Evolutionary conservation across 2,113 vertebrate genomes (phyloP), one percentile per base, ranked within the genome.

Genomic region (Monarcha castaneiventris): DNA sequence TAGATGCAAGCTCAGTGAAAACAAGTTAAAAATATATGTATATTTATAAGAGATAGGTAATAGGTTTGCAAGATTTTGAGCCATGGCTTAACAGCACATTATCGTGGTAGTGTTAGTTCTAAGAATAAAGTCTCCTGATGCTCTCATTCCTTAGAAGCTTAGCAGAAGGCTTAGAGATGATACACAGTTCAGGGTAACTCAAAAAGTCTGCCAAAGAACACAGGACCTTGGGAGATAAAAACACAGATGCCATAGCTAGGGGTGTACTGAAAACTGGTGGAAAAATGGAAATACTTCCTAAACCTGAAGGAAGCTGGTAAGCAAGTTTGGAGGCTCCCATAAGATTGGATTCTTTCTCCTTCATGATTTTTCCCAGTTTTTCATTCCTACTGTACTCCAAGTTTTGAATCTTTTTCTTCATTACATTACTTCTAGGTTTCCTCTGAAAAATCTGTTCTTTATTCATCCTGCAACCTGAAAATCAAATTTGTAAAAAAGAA

Each of bases 71-170:
- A 87, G 76, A 84, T 87, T 89, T 89, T 94, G 69, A 96, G 62
- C 74, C 5, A 2, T 41, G 66, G 84, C 77, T 92, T 87, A 94
- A 91, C 58, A 93, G 77, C 69, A 95, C 64, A 33, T 84, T 91
- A 90, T 61, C 51, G 73, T 0, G 0, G 69, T 26, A 79, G 56
- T 75, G 77, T 58, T 89, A 94, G 44, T 78, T 81, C 68, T 95
- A 95, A 96, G 95, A 95, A 96, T 92, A 92, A 96, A 92, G 80
- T 27, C 56, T 94, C 87, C 91, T 68, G 86, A 93, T 89, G 89
- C 44, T 94, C 86, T 72, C 27, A 29, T 78, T 86, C 87, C 74
- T 93, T 16, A 94, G 71, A 87, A 95, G 84, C 46, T 89, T 72
- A 95, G 94, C 93, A 97, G 95, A 96, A 87, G 66, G 81, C 87